phyloP scores from a whole-genome alignment of 1,140 invertebrate genomes.

The Schmidtea mediterranea region DNA sequence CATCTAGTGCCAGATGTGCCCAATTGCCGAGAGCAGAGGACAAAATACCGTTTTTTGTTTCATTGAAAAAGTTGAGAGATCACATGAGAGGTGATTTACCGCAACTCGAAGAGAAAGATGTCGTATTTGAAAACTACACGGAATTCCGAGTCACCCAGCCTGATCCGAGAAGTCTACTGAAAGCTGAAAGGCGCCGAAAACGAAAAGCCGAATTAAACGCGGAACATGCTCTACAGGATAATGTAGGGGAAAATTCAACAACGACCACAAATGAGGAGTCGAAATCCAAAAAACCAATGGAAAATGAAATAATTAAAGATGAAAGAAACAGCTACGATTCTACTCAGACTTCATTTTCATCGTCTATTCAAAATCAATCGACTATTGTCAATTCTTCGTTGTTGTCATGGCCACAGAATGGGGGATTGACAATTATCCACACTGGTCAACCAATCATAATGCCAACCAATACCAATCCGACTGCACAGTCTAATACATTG shows the following conservation, averaged over 20 bases:
- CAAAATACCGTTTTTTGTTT: constrained; percentile 82
- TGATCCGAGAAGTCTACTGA: background rate
- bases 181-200: constrained; percentile 1
- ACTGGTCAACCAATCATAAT: too few species aligned
- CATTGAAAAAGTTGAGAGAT: constrained; percentile 71
- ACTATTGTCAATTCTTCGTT: too few species aligned
- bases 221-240: background rate
- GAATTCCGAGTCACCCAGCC: constrained; percentile 1
- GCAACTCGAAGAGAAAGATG: constrained; percentile 59
- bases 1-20: constrained; percentile 73
- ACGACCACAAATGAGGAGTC: background rate
- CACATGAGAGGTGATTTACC: constrained; percentile 57
- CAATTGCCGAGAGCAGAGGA: constrained; percentile 73
- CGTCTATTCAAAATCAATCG: too few species aligned
- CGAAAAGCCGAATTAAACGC: background rate
- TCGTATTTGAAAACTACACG: constrained; percentile 41
- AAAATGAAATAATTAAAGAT: too few species aligned
- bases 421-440: too few species aligned
- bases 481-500: too few species aligned
- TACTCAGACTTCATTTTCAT: too few species aligned
- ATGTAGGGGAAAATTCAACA: background rate
- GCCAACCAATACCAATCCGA: too few species aligned
- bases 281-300: too few species aligned
- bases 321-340: too few species aligned
- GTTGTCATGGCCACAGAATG: too few species aligned